Evolutionary conservation across 2,797 vertebrate species (phyloP), one percentile per base, ranked within the genome.

Genomic region (Tachyglossus aculeatus): DNA sequence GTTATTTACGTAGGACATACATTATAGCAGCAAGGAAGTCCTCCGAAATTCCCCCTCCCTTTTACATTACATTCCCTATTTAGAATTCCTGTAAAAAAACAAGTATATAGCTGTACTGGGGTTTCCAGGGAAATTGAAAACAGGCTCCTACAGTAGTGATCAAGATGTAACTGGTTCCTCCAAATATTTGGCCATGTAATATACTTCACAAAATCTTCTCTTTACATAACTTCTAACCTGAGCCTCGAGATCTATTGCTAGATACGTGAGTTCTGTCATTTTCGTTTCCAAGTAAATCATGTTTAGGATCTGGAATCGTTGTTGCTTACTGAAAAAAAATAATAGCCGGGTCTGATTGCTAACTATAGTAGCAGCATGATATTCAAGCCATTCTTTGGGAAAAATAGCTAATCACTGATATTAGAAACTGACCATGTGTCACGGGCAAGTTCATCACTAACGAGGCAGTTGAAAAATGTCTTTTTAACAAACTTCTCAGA

Each of bases 21-120:
- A 33, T 40, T 47, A 55, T 24, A 71, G 67, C 75, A 83, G 52
- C 55, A 57, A 64, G 73, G 81, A 73, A 72, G 75, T 88, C 74
- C 78, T 86, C 80, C 0, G 19, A 88, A 85, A 89, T 86, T 82
- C 84, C 83, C 77, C 70, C 63, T 80, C 62, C 87, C 86, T 81
- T 87, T 69, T 84, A 70, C 87, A 67, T 78, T 80, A 88, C 87
- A 88, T 92, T 91, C 86, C 89, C 87, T 80, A 81, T 83, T 88
- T 90, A 85, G 79, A 84, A 88, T 82, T 86, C 80, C 82, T 90
- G 79, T 85, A 74, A 80, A 85, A 84, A 60, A 69, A 57, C 71
- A 68, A 80, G 80, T 64, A 66, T 57, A 78, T 68, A 73, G 78
- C 68, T 90, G 81, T 82, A 85, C 78, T 83, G 24, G 64, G 71